Evolutionary conservation across 2,797 vertebrate genomes (phyloP).

Genomic region (Poecile montanus): DNA sequence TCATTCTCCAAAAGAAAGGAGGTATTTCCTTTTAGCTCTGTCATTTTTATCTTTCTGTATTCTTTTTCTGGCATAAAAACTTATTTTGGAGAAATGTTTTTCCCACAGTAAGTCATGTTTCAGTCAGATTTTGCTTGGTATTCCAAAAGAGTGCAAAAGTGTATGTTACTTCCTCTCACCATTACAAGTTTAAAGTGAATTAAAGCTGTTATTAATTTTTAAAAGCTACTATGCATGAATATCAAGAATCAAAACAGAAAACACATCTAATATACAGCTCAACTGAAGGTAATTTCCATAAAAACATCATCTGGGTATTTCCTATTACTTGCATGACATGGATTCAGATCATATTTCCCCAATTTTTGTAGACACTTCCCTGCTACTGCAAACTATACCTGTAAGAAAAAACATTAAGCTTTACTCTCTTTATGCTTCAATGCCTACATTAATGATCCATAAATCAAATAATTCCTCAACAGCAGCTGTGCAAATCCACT

Average conservation of each 20-base stretch:
- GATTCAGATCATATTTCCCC: neutral
- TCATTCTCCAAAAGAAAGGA: neutral
- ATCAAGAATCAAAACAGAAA: neutral
- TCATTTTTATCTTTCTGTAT: neutral
- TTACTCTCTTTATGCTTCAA: neutral
- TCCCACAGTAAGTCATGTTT: neutral
- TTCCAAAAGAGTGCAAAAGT: neutral
- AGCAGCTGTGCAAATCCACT: neutral
- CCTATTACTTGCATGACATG: neutral
- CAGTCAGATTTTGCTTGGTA: neutral
- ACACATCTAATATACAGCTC: neutral
- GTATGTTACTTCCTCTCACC: neutral
- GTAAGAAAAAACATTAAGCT: neutral
- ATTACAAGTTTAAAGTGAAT: neutral
- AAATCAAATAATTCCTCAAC: neutral
- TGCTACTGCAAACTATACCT: neutral
- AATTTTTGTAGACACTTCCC: neutral
- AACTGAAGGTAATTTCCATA: neutral
- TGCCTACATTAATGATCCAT: neutral
- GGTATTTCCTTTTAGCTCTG: neutral
- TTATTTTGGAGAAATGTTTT: neutral
- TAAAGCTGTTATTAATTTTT: neutral
- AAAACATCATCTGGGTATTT: neutral
- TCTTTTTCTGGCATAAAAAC: neutral
- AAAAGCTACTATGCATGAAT: neutral